Conservation (phyloP, 2,113 vertebrate genomes). For the Coracopsis vasa region DNA sequence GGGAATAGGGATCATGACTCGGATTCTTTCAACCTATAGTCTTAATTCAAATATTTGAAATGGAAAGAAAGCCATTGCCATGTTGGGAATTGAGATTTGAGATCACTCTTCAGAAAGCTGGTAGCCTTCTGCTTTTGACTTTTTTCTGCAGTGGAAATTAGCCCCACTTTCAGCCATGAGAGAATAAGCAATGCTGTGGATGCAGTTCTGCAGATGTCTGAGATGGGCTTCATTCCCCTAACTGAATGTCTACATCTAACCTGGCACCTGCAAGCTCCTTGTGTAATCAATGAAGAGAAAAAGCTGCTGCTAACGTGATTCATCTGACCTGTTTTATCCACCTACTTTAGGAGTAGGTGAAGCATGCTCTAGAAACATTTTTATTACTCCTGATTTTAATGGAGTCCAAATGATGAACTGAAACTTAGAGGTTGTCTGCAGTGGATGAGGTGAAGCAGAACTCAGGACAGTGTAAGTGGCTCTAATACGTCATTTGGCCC, state of each 20-base stretch:
- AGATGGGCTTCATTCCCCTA: background rate
- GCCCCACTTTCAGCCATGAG: background rate
- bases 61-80: background rate
- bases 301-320: background rate
- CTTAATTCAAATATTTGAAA: background rate
- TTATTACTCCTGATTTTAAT: background rate
- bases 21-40: background rate
- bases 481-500: background rate
- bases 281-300: slow-evolving; percentile 40
- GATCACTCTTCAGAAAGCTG: background rate
- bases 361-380: background rate
- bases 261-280: background rate
- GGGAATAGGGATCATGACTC: background rate
- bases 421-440: background rate
- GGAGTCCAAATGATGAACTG: background rate
- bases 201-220: background rate
- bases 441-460: background rate
- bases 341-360: background rate
- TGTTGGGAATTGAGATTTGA: background rate
- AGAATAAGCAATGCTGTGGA: background rate
- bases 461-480: background rate
- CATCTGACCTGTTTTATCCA: slow-evolving; percentile 31
- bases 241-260: background rate
- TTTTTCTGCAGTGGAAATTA: background rate
- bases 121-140: background rate